phyloP scores from a whole-genome alignment of 2,888 invertebrate genomes.

The Ephialtes manifestator region DNA sequence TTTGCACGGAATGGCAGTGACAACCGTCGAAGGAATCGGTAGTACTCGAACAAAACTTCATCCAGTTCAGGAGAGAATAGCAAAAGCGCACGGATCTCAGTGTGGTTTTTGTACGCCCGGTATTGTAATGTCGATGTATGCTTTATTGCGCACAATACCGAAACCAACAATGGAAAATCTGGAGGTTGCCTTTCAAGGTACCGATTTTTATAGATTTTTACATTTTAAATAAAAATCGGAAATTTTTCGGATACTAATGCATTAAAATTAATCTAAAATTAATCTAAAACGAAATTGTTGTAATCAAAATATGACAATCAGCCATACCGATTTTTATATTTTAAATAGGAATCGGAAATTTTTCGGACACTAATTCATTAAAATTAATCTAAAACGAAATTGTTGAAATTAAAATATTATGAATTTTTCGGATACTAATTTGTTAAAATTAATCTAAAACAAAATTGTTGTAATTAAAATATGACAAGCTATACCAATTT shows the following conservation, averaged over 20 bases:
- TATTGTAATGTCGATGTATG: conserved; percentile 99
- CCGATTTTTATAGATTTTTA: conserved; percentile 74
- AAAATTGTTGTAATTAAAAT: too few species aligned
- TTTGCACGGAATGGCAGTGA: conserved; percentile 95
- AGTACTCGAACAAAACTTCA: conserved; percentile 92
- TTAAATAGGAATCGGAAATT: too few species aligned
- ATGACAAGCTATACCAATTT: too few species aligned
- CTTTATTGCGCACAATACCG: conserved; percentile 91
- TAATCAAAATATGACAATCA: too few species aligned
- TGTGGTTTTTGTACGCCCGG: conserved; percentile 99
- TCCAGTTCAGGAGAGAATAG: conserved; percentile 95
- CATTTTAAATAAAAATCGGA: neutral
- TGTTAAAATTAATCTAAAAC: too few species aligned
- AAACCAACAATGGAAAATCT: conserved; percentile 92
- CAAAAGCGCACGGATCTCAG: conserved; percentile 97
- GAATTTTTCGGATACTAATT: too few species aligned
- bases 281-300: too few species aligned
- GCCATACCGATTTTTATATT: too few species aligned
- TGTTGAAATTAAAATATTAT: too few species aligned
- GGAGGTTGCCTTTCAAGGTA: conserved; percentile 94
- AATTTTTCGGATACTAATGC: neutral
- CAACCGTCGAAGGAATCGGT: conserved; percentile 97
- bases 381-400: too few species aligned
- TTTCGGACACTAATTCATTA: too few species aligned
- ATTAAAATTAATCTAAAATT: too few species aligned